Conservation (phyloP, 2,888 invertebrate species). For the Sylvicola cinctus region DNA sequence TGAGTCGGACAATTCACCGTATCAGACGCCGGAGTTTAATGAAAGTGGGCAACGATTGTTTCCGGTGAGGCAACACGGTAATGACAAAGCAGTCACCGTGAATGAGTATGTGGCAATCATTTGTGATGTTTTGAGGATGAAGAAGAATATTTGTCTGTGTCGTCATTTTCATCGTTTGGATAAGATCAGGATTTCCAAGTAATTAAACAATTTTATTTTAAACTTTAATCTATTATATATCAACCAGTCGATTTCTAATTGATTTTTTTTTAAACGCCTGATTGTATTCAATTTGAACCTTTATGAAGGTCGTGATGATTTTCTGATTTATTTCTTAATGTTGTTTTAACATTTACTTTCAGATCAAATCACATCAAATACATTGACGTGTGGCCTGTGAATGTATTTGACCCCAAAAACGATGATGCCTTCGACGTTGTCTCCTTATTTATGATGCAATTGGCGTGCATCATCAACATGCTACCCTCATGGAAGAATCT, state of each 20-base stretch:
- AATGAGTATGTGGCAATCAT: constrained; percentile 70
- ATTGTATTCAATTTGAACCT: neutral
- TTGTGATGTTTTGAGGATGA: constrained; percentile 71
- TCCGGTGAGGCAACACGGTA: constrained; percentile 28
- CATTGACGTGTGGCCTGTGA: constrained; percentile 97
- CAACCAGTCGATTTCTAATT: constrained; percentile 1
- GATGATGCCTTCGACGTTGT: constrained; percentile 75
- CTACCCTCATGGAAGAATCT: constrained; percentile 72
- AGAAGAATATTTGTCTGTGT: constrained; percentile 87
- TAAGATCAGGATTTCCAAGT: constrained; percentile 54
- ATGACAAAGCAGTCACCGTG: constrained; percentile 26
- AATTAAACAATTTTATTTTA: constrained; percentile 17
- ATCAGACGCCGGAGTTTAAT: constrained; percentile 35
- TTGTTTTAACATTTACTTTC: constrained; percentile 5
- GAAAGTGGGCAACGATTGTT: constrained; percentile 28
- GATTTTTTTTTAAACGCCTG: constrained; percentile 3
- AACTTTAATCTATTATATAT: too few species aligned
- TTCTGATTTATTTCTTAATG: constrained; percentile 7
- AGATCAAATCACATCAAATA: constrained; percentile 37
- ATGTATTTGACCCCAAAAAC: constrained; percentile 59
- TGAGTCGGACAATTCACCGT: constrained; percentile 39
- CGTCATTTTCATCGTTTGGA: constrained; percentile 75
- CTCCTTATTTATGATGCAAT: constrained; percentile 84
- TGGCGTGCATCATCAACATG: constrained; percentile 90
- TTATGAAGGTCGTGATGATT: constrained; percentile 5